Evolutionary conservation across 1,140 invertebrate species (phyloP).

Genomic region (Watersipora subatra): DNA sequence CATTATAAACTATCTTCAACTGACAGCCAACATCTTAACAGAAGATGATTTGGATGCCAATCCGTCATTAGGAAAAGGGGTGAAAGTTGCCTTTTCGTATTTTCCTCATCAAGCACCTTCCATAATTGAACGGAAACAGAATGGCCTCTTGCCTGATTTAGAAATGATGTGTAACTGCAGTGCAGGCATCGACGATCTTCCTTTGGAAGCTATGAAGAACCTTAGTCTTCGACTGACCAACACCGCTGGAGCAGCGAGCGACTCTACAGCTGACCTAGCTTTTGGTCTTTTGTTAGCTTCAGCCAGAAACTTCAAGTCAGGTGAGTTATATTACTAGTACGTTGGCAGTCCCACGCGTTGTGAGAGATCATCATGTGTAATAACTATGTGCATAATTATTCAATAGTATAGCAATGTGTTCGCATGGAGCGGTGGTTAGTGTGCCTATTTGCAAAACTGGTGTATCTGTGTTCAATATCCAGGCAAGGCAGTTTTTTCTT

Average conservation of each 20-base stretch:
- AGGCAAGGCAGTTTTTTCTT: not conserved
- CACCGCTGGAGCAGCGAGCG: constrained; percentile 5
- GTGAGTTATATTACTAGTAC: not conserved
- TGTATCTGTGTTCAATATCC: not conserved
- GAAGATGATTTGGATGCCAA: not conserved
- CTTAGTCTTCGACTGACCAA: constrained; percentile 4
- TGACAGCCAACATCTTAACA: too few species aligned
- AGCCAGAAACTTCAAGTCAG: constrained; percentile 9
- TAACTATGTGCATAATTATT: not conserved
- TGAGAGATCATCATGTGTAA: too few species aligned
- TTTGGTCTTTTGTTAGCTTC: constrained; percentile 12
- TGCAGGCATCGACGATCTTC: constrained; percentile 3
- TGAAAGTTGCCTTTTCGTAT: not conserved
- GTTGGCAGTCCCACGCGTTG: too few species aligned
- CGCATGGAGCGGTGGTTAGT: not conserved
- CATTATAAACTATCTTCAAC: too few species aligned
- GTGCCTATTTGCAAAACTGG: not conserved
- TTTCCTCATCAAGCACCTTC: not conserved
- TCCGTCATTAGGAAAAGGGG: not conserved
- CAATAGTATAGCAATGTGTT: not conserved
- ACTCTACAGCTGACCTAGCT: constrained; percentile 11
- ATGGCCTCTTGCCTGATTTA: constrained; percentile 1
- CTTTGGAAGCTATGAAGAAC: not conserved
- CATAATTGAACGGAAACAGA: not conserved
- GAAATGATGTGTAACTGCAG: constrained; percentile 4